Base-by-base conservation (phyloP, 2,113 vertebrate genomes). In the Macquaria australasica region DNA sequence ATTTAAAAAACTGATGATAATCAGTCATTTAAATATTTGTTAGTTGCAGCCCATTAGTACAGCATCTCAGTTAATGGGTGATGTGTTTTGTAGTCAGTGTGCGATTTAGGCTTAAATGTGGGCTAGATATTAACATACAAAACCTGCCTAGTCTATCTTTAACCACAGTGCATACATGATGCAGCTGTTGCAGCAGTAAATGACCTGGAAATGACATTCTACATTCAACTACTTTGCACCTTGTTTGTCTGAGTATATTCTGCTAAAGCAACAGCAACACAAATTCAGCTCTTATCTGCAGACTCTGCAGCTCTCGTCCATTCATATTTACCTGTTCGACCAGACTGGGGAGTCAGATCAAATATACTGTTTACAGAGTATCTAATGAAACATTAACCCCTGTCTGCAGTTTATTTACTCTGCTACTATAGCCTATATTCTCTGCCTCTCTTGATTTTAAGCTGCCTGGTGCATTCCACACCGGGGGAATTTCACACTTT, bases 381-480 rank as follows among this genome's bases (percentile, higher is more conserved):
- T 63, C 39, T 39, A 31, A 86, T 89, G 21, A 92, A 93, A 90
- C 78, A 94, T 91, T 92, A 93, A 94, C 91, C 28, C 31, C 66
- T 6, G 15, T 50, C 70, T 70, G 55, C 77, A 56, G 69, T 90
- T 87, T 87, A 87, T 91, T 91, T 87, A 88, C 79, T 76, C 8
- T 0, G 48, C 63, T 56, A 68, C 41, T 58, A 20, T 75, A 50
- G 72, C 25, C 68, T 77, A 53, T 59, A 75, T 71, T 73, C 56
- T 64, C 25, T n/a, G 41, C 1, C 43, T 69, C 18, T 16, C 39
- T 83, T 83, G 34, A 21, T 72, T 78, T 62, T 56, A 64, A 51
- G 45, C 9, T 48, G 50, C 50, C 69, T 9, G 39, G 12, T 81
- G 25, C 25, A 16, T 56, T 25, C 34, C 55, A 56, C 10, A 63